Percentiles rank a stretch among this genome's conserved stretches.
Conservation (phyloP, 64 coral and sea anemone genomes). For the Stylophora pistillata region DNA sequence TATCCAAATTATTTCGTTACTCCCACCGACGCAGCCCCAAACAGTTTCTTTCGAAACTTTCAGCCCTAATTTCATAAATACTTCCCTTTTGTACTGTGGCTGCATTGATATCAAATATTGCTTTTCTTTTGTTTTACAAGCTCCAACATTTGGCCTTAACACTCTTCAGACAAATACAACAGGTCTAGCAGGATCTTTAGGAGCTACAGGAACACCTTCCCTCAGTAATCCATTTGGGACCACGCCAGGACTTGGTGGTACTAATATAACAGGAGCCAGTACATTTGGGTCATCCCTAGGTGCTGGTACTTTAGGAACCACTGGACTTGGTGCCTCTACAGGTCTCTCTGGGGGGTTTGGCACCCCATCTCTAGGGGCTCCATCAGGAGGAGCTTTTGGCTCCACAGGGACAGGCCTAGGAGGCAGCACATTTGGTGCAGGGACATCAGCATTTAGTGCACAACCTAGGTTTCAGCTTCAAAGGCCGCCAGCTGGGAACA, state of each 20-base stretch:
- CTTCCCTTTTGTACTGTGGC: background rate
- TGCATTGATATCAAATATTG: background rate
- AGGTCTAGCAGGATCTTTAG: background rate
- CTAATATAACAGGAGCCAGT: slow-evolving; percentile 2
- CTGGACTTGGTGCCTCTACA: slow-evolving; percentile 18
- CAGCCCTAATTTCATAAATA: no score
- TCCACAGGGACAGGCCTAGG: slow-evolving; percentile 50
- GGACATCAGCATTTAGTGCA: slow-evolving; percentile 24
- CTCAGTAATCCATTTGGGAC: background rate
- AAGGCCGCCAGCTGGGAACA: slow-evolving; percentile 61
- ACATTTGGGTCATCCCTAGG: slow-evolving; percentile 2
- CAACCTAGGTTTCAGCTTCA: slow-evolving; percentile 65
- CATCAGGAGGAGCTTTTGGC: background rate
- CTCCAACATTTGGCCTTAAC: background rate
- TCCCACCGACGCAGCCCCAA: no score
- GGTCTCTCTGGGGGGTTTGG: slow-evolving; percentile 22
- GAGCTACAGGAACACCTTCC: background rate
- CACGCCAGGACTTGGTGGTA: background rate
- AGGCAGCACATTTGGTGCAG: slow-evolving; percentile 21
- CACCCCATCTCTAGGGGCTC: background rate
- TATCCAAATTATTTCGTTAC: no score
- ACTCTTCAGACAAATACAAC: background rate
- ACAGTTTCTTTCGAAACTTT: no score
- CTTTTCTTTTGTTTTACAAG: background rate
- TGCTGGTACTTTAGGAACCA: slow-evolving; percentile 27